Evolutionary conservation across 2,113 vertebrate genomes (phyloP).

Genomic region (Psophia crepitans): DNA sequence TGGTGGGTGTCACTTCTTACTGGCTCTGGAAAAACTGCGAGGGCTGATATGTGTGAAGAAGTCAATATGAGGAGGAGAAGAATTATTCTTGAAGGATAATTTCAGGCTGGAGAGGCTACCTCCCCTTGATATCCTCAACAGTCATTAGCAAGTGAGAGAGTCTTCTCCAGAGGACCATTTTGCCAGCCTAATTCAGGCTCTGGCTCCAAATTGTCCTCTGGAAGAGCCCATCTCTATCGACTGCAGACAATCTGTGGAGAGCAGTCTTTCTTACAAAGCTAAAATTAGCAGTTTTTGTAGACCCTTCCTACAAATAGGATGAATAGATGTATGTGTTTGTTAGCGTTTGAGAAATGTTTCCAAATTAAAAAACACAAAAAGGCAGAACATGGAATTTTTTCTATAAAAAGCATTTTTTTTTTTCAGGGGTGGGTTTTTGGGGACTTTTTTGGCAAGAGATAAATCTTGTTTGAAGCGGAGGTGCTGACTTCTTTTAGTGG

Average conservation of each 20-base stretch:
- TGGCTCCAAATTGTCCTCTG: background rate
- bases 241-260: background rate
- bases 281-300: background rate
- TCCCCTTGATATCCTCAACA: background rate
- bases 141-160: background rate
- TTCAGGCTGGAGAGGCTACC: background rate
- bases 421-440: background rate
- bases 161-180: conserved; percentile 2
- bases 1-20: background rate
- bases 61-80: background rate
- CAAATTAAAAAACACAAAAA: background rate
- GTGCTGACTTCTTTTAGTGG: background rate
- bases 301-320: background rate
- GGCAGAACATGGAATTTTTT: background rate
- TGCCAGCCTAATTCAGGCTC: background rate
- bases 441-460: background rate
- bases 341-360: background rate
- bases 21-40: background rate
- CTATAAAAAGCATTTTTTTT: background rate
- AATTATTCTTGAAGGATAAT: background rate
- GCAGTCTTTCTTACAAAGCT: background rate
- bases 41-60: background rate
- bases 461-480: background rate
- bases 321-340: background rate
- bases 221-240: background rate